Evolutionary conservation across 2,888 invertebrate species (phyloP).

Genomic region (Scaptomyza parva): DNA sequence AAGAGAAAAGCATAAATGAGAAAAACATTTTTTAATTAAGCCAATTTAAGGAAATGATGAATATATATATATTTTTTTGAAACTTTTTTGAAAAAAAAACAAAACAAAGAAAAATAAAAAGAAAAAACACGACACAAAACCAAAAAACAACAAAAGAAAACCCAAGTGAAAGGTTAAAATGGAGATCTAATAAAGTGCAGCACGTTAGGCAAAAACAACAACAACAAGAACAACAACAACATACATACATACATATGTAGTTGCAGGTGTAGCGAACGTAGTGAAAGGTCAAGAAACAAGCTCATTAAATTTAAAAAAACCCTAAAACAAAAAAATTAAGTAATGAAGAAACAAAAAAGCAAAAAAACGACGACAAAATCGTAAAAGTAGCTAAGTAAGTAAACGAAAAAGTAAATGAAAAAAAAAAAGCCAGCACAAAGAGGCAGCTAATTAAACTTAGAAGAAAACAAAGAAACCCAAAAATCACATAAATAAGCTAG

Average conservation of each 20-base stretch:
- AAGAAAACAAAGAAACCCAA: slow-evolving; percentile 19
- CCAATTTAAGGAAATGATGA: slow-evolving; percentile 77
- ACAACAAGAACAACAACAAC: slow-evolving; percentile 16
- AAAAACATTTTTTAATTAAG: slow-evolving; percentile 77
- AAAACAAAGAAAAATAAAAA: slow-evolving; percentile 56
- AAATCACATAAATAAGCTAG: slow-evolving; percentile 20
- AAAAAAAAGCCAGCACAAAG: slow-evolving; percentile 34
- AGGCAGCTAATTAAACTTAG: slow-evolving; percentile 52
- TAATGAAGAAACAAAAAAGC: slow-evolving; percentile 34
- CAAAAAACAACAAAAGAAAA: slow-evolving; percentile 42
- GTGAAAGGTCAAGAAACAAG: slow-evolving; percentile 53
- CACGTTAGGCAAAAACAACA: slow-evolving; percentile 19
- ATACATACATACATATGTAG: slow-evolving; percentile 12
- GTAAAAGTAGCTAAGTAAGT: slow-evolving; percentile 60
- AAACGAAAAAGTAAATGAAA: slow-evolving; percentile 41
- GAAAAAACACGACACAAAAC: slow-evolving; percentile 58
- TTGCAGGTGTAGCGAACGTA: slow-evolving; percentile 41
- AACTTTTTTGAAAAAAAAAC: slow-evolving; percentile 80
- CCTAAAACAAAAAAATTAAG: slow-evolving; percentile 32
- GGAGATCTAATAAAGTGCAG: slow-evolving; percentile 34
- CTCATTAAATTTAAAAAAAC: slow-evolving; percentile 69
- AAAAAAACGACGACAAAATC: slow-evolving; percentile 49
- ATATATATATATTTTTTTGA: slow-evolving; percentile 82
- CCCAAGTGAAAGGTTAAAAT: slow-evolving; percentile 8
- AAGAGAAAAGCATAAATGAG: slow-evolving; percentile 46